phyloP scores from a whole-genome alignment of 2,888 invertebrate species.

The Diaphora mendica region DNA sequence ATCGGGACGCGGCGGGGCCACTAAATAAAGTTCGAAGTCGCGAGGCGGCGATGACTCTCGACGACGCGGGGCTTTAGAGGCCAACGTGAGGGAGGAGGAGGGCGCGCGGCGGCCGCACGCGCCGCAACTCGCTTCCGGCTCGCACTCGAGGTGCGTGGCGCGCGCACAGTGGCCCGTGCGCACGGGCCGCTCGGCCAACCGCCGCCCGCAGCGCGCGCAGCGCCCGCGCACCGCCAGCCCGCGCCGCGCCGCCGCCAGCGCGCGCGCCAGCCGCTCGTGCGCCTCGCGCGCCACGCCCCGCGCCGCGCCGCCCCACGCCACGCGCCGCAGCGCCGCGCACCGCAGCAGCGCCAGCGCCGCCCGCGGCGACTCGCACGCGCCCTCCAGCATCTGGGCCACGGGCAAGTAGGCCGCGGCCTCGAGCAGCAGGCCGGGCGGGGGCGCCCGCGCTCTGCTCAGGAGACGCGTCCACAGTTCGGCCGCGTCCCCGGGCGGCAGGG shows the following conservation, averaged over 20 bases:
- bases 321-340: conserved; percentile 57
- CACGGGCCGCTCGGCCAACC: conserved; percentile 53
- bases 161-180: conserved; percentile 75
- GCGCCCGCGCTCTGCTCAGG: conserved; percentile 62
- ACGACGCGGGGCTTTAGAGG: conserved; percentile 38
- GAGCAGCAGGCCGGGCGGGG: conserved; percentile 63
- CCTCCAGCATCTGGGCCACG: conserved; percentile 50
- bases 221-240: conserved; percentile 69
- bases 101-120: conserved; percentile 66
- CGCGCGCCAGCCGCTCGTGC: conserved; percentile 68
- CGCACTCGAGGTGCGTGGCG: conserved; percentile 71
- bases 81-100: conserved; percentile 38
- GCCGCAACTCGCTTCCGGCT: conserved; percentile 61
- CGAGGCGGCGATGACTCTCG: conserved; percentile 44
- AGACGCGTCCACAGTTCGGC: conserved; percentile 69
- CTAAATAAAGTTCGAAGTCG: conserved; percentile 63
- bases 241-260: conserved; percentile 65
- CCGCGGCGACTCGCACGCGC: conserved; percentile 59
- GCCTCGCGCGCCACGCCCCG: conserved; percentile 55
- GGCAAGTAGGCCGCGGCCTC: conserved; percentile 65
- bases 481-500: conserved; percentile 60
- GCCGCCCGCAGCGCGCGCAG: conserved; percentile 67
- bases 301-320: conserved; percentile 60
- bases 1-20: conserved; percentile 78
- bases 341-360: conserved; percentile 65